Conservation (phyloP, 2,888 invertebrate species). For the Junonia oenone region DNA sequence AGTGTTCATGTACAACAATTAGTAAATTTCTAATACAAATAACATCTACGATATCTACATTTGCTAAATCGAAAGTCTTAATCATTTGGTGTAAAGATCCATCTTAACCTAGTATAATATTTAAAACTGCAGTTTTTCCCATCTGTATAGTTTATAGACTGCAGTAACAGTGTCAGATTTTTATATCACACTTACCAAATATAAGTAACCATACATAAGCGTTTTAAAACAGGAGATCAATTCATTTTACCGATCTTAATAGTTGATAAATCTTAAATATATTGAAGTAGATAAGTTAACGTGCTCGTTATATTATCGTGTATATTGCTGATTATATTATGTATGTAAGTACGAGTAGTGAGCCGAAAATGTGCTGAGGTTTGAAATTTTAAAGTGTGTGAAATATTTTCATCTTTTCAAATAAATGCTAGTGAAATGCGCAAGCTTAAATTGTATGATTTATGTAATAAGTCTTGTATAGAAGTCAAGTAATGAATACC, state of each 20-base stretch:
- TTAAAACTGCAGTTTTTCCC: conserved; percentile 13
- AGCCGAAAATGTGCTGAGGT: conserved; percentile 10
- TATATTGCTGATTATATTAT: conserved; percentile 9
- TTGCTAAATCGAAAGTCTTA: conserved; percentile 66
- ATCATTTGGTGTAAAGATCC: conserved; percentile 78
- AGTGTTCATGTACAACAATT: conserved; percentile 48
- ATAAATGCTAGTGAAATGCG: conserved; percentile 25
- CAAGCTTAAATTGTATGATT: conserved; percentile 1
- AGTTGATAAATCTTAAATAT: conserved; percentile 12
- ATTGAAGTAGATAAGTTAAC: conserved; percentile 6
- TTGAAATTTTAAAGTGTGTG: conserved; percentile 5
- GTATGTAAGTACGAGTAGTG: conserved; percentile 7
- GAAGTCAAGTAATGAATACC: background rate
- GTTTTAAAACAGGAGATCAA: conserved; percentile 18
- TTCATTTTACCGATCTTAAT: conserved; percentile 9
- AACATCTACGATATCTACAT: conserved; percentile 66
- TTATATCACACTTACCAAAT: conserved; percentile 26
- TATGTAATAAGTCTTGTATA: background rate
- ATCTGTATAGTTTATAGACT: conserved; percentile 22
- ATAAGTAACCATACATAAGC: conserved; percentile 21
- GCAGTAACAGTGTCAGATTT: conserved; percentile 13
- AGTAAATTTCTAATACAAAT: conserved; percentile 48
- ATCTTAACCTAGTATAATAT: conserved; percentile 49
- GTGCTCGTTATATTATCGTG: conserved; percentile 20
- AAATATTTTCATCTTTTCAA: conserved; percentile 9